Percentiles rank a stretch among this genome's conserved stretches.
Evolutionary conservation across 2,888 invertebrate genomes (phyloP).

Genomic region (Meliscaeva auricollis): DNA sequence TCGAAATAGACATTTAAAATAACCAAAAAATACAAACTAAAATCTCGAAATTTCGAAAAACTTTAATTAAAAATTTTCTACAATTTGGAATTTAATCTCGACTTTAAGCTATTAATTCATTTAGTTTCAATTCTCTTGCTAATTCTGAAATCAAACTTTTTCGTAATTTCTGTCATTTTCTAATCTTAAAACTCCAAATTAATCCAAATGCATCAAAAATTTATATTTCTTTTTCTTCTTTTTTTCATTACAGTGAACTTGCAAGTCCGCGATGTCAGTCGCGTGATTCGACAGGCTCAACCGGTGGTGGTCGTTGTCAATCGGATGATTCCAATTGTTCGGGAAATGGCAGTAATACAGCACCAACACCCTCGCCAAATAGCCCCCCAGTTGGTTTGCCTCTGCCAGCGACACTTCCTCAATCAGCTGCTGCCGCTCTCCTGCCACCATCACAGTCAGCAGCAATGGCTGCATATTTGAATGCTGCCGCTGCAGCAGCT

Average conservation of each 20-base stretch:
- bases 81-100: too few relatives aligned
- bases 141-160: too few relatives aligned
- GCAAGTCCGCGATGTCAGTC: constrained; percentile 92
- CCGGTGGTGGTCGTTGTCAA: constrained; percentile 89
- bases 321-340: constrained; percentile 91
- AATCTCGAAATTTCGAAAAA: too few relatives aligned
- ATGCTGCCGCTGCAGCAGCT: constrained; percentile 88
- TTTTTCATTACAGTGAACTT: constrained; percentile 88
- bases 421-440: constrained; percentile 87
- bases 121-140: too few relatives aligned
- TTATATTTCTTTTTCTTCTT: neutral
- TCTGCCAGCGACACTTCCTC: constrained; percentile 88
- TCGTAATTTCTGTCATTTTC: too few relatives aligned
- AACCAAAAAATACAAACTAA: too few relatives aligned
- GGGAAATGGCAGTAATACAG: constrained; percentile 85
- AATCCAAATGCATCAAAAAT: neutral
- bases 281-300: constrained; percentile 88
- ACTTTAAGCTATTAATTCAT: too few relatives aligned
- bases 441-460: constrained; percentile 90
- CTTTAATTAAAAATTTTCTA: too few relatives aligned
- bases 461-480: constrained; percentile 92
- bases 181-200: too few relatives aligned
- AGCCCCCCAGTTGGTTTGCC: constrained; percentile 89
- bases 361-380: constrained; percentile 85
- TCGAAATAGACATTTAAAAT: too few relatives aligned